Evolutionary conservation across 2,113 vertebrate genomes (phyloP), one percentile per base, ranked within the genome.

Genomic region (Pseudorectes ferrugineus): DNA sequence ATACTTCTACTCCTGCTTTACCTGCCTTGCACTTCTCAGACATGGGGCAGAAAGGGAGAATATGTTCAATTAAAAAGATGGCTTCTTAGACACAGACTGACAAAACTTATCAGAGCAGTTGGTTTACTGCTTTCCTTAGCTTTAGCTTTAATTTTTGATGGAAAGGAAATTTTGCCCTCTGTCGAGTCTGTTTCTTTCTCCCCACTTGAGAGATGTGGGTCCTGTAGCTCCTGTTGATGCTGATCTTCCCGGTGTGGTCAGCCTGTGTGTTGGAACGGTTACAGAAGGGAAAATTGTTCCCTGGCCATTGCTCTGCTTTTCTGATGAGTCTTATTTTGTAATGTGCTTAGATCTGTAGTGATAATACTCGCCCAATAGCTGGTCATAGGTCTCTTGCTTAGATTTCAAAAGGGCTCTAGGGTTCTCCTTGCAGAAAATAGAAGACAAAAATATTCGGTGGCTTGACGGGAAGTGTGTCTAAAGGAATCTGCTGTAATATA

Each of bases 401-500:
- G 58, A 66, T 94, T 96, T 94, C 89, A 42, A 77, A 92, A 92
- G 49, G 46, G 46, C 48, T 92, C n/a, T 89, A 87, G 52, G 42
- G 46, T 24, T 85, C 31, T 91, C 78, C 70, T 92, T 8, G 10
- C 35, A 89, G 42, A 86, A 88, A 97, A 95, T 4, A 76, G 42
- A 90, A 93, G 94, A 93, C 72, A 97, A 96, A 97, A 93, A 59
- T 89, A 83, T 82, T 87, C 5, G 6, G 52, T 76, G 72, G 97
- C 89, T 81, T 95, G 57, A 81, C 17, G 49, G 57, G 94, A 95
- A 96, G 73, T 75, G 81, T 83, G 65, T 95, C 83, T 89, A 68
- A 96, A 84, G 52, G 85, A 59, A 75, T 95, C 86, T 97, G 91
- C 77, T 96, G 88, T 97, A 97, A 93, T 59, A 61, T 95, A 61